Base-by-base conservation (phyloP, 1,140 invertebrate species). In the Drosophila setifemur region DNA sequence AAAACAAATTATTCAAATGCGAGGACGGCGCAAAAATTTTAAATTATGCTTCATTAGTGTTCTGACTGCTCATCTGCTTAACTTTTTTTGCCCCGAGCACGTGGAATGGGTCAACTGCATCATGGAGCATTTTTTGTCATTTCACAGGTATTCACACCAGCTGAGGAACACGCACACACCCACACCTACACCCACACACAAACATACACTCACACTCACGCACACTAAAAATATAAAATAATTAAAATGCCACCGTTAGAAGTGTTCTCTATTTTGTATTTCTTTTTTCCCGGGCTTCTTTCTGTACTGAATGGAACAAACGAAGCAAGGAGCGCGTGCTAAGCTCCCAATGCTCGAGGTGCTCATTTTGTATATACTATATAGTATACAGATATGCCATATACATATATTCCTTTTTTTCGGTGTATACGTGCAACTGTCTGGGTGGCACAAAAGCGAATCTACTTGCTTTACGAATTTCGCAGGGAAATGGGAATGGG, bases 11-110 rank as follows among this genome's bases (percentile, higher is more conserved):
- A 85, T 86, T 79, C 81, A 74, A 67, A 75, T 75, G 66, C 71
- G 58, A 44, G 55, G 39, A 40, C 47, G 50, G 54, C 40, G 29
- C 48, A 58, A 76, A 72, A 74, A 79, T 83, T 66, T 79, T 75
- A 86, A 85, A 79, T 85, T 85, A 86, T 85, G 79, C 79, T 86
- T 85, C 79, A 85, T 85, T 85, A 85, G 79, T 85, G 79, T 86
- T 70, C 54, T 55, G 37, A 49, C 39, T 60, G 39, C 61, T 73
- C 55, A 47, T 54, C 42, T 73, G 60, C 35, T 52, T 57, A 31
- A 39, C 14, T 40, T 61, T 39, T 49, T 18, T 63, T 28, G 29
- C 19, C 37, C 16, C 16, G 21, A 4, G 29, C 31, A 33, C 21
- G 4, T 28, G 33, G 28, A 49, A 21, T 25, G 21, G 52, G 63